phyloP scores from a whole-genome alignment of 2,113 vertebrate species.

The Eclectus roratus region DNA sequence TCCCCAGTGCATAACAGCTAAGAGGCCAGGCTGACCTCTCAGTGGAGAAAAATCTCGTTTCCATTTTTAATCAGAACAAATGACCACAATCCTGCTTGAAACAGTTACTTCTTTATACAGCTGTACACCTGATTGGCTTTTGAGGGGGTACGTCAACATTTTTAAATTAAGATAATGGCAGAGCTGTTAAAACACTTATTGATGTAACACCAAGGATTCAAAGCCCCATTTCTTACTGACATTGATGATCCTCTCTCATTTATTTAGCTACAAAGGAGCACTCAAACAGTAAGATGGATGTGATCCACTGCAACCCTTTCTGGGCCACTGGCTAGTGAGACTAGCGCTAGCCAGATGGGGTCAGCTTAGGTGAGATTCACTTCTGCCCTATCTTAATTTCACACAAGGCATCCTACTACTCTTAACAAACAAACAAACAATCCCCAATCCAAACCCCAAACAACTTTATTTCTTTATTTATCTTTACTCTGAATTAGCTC shows the following conservation, averaged over 20 bases:
- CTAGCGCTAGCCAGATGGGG: background rate
- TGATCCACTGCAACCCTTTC: background rate
- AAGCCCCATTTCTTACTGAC: background rate
- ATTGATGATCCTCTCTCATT: background rate
- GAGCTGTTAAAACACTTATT: background rate
- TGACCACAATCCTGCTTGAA: background rate
- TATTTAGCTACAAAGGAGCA: background rate
- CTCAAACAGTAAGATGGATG: background rate
- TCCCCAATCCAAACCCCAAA: background rate
- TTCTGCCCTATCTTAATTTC: background rate
- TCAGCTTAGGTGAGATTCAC: background rate
- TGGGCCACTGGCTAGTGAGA: background rate
- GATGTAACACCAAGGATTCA: background rate
- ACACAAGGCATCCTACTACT: background rate
- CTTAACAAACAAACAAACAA: background rate
- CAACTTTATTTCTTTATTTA: background rate
- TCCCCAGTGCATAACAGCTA: background rate
- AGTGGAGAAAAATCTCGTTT: background rate
- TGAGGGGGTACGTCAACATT: background rate
- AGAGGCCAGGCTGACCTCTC: background rate
- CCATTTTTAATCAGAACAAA: background rate
- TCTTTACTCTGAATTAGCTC: slow-evolving; percentile 4
- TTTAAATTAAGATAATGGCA: background rate
- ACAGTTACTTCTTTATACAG: background rate
- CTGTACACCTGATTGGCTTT: background rate